These are phyloP conservation scores for Erithacus rubecula DNA, from an alignment of 2,797 vertebrate genomes.

Conservation along the genomic window DNA sequence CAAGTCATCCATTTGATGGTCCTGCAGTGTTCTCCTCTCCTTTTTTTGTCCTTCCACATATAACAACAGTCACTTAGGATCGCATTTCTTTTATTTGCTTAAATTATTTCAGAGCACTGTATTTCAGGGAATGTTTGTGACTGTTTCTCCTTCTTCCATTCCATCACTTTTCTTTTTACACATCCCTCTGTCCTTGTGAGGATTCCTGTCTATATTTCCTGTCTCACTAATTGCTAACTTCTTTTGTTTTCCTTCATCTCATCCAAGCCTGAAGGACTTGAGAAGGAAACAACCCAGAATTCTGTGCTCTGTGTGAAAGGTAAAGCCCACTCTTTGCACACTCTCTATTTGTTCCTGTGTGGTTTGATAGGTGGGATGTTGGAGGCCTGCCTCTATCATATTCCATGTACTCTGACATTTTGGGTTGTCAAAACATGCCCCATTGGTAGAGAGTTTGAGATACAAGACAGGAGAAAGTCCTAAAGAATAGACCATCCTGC, in stretches of 20 bases:
- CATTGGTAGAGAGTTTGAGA: neutral
- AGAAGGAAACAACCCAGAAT: constrained; percentile 70
- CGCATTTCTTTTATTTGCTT: neutral
- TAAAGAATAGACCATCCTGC: neutral
- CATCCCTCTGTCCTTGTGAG: neutral
- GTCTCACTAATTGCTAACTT: neutral
- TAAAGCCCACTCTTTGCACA: constrained; percentile 28
- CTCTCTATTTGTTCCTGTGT: neutral
- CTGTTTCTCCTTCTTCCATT: neutral
- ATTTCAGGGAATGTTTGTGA: neutral
- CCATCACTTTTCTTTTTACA: neutral
- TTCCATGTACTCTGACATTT: neutral
- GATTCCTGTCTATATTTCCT: neutral
- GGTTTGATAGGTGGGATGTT: neutral
- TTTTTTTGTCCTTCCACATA: neutral
- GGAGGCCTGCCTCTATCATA: neutral
- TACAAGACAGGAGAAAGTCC: neutral
- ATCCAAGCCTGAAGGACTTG: constrained; percentile 76
- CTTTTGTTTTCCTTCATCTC: constrained; percentile 9
- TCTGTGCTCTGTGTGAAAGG: constrained; percentile 70
- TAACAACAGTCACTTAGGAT: neutral
- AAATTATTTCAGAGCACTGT: neutral
- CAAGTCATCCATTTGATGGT: neutral
- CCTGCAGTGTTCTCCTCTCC: neutral
- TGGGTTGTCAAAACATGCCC: neutral